Percentiles rank a stretch among this genome's conserved stretches.
Evolutionary conservation across 2,797 vertebrate species (phyloP).

Genomic region (Crenuchus spilurus): DNA sequence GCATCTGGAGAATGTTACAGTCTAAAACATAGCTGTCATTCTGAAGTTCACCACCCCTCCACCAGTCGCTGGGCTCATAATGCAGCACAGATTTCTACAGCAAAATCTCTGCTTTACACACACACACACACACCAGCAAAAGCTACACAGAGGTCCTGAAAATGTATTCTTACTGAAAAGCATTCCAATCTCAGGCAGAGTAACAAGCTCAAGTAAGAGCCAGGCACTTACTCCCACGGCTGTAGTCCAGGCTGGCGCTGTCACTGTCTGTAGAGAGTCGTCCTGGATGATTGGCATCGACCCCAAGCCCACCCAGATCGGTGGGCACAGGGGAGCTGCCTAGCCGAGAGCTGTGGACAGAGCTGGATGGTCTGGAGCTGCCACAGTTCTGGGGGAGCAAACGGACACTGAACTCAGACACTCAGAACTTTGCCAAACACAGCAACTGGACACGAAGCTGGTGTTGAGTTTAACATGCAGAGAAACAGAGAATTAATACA

Average conservation of each 20-base stretch:
- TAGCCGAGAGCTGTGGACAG: conserved; percentile 70
- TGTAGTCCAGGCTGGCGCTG: conserved; percentile 40
- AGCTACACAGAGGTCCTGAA: not conserved
- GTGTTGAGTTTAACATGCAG: no score
- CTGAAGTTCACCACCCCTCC: conserved; percentile 70
- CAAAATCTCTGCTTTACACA: conserved; percentile 51
- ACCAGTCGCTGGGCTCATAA: conserved; percentile 55
- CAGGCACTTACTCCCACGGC: conserved; percentile 47
- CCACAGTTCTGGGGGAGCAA: conserved; percentile 72
- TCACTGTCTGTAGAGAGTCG: conserved; percentile 43
- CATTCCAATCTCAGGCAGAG: not conserved
- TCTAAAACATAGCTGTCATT: conserved; percentile 70
- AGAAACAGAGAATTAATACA: not conserved
- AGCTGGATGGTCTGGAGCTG: conserved; percentile 75
- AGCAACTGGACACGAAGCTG: not conserved
- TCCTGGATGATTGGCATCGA: conserved; percentile 30
- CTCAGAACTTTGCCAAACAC: not conserved
- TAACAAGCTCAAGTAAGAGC: not conserved
- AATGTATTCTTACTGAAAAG: conserved; percentile 11
- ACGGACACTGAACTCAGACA: not conserved
- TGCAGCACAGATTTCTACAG: conserved; percentile 64
- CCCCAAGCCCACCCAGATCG: conserved; percentile 48
- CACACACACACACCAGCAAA: conserved; percentile 52
- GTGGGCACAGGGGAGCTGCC: conserved; percentile 66
- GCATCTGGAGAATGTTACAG: conserved; percentile 77